Evolutionary conservation across 2,888 invertebrate species (phyloP).

Genomic region (Anorthoa munda): DNA sequence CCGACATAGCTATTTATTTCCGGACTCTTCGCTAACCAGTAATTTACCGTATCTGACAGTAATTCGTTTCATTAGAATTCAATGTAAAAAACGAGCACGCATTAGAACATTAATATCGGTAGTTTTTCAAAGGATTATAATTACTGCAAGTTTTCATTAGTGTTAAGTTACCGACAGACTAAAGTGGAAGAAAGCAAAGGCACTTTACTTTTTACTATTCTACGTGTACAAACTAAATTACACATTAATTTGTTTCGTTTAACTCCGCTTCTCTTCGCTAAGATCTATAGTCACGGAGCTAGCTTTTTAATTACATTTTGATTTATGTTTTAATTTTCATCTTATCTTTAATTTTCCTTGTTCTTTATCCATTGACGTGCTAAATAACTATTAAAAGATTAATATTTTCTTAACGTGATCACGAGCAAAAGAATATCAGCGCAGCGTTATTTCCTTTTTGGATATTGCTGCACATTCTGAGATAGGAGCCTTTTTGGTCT

Average conservation of each 20-base stretch:
- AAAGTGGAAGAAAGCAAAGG: slow-evolving; percentile 14
- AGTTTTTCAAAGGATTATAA: slow-evolving; percentile 41
- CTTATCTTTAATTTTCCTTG: slow-evolving; percentile 18
- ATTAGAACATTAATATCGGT: slow-evolving; percentile 28
- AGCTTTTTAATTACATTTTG: slow-evolving; percentile 44
- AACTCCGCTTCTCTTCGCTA: slow-evolving; percentile 26
- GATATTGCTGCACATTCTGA: too few relatives aligned
- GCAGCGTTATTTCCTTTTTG: too few relatives aligned
- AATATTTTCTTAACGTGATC: slow-evolving; percentile 14
- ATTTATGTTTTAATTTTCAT: slow-evolving; percentile 55
- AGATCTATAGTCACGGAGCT: slow-evolving; percentile 48
- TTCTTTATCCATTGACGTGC: slow-evolving; percentile 9
- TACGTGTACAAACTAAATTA: slow-evolving; percentile 21
- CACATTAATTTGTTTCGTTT: slow-evolving; percentile 51
- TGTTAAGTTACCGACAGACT: slow-evolving; percentile 34
- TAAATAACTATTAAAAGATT: slow-evolving; percentile 1
- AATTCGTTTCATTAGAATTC: slow-evolving; percentile 43
- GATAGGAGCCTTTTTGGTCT: too few relatives aligned
- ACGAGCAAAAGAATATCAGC: too few relatives aligned
- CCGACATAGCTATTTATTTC: slow-evolving; percentile 43
- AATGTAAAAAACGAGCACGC: slow-evolving; percentile 44
- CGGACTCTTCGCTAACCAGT: slow-evolving; percentile 14
- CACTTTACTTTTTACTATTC: slow-evolving; percentile 5
- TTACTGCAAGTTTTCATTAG: slow-evolving; percentile 24
- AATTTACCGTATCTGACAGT: slow-evolving; percentile 45